Base-by-base conservation (phyloP, 1,140 invertebrate genomes). In the Drosophila albomicans region DNA sequence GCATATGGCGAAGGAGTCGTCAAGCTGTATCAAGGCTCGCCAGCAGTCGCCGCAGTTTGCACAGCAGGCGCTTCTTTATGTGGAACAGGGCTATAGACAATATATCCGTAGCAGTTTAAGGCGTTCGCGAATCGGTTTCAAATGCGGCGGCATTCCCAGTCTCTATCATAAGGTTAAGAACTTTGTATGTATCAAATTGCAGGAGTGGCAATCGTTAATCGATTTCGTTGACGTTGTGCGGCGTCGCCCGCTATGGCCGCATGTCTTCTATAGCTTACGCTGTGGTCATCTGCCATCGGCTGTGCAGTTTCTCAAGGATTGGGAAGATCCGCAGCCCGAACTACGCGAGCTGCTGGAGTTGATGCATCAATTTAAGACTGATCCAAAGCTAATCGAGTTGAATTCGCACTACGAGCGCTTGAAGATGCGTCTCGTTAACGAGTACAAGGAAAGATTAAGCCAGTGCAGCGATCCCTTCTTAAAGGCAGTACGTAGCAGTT, bases 401-500 rank as follows among this genome's bases (percentile, higher is more conserved):
- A 7, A 10, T 1, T 7, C 51, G 16, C 30, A 2, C 1, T 2
- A 4, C 4, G 16, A 0, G 0, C 11, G 16, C 3, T 5, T 49
- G 10, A 13, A 48, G 5, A 8, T 11, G 30, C 11, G 13, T 0
- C 13, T 49, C 2, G 1, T 0, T 3, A 11, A 3, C 28, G 15
- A 63, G 30, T 63, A 51, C 16, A 16, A 2, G 1, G 51, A 41
- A 0, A 5, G 6, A 0, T 11, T 28, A 7, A 15, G 32, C 4
- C 4, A 2, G 7, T 1, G n/a, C 5, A 30, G n/a, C 8, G 49
- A 64, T 64, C 62, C 48, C 8, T 64, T 13, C 5, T 28, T 43
- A 38, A 52, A 54, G n/a, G 62, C 15, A 35, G 62, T 64, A n/a
- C 52, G 58, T 48, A 13, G 0, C 20, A 64, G 58, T 11, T n/a